These are phyloP conservation scores for Rhea americana DNA, from an alignment of 2,113 vertebrate species.

Conservation along the genomic window DNA sequence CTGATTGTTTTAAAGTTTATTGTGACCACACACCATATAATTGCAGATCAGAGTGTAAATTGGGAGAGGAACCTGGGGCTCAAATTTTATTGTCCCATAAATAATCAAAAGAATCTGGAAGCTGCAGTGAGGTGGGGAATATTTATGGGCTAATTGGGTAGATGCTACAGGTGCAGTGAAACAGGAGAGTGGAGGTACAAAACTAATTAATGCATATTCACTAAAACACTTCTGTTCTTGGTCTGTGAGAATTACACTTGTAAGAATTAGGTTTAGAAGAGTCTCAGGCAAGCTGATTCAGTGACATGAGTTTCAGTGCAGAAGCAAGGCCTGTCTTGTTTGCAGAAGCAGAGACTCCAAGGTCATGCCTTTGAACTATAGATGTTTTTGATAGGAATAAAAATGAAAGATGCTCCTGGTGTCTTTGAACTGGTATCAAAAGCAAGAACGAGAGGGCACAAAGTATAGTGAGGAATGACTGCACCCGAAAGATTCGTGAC, in stretches of 20 bases:
- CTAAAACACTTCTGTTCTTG: constrained; percentile 16
- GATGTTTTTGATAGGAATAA: constrained; percentile 27
- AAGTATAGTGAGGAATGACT: constrained; percentile 27
- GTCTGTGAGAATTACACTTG: constrained; percentile 42
- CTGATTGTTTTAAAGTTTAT: not conserved
- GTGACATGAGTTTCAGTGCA: constrained; percentile 3
- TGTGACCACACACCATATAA: not conserved
- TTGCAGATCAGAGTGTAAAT: not conserved
- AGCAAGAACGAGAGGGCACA: constrained; percentile 12
- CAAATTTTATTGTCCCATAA: constrained; percentile 1
- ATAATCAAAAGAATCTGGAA: not conserved
- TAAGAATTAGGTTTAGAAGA: constrained; percentile 19
- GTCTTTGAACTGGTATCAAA: constrained; percentile 51
- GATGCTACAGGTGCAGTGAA: not conserved
- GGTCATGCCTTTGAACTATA: constrained; percentile 45
- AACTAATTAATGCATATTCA: constrained; percentile 44
- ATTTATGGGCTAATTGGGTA: not conserved
- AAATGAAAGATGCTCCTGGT: constrained; percentile 30
- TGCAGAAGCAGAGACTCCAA: constrained; percentile 26
- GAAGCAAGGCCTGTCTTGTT: not conserved
- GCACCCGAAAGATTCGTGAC: not conserved
- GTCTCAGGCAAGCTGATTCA: not conserved
- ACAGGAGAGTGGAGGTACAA: not conserved
- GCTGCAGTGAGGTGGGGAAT: not conserved
- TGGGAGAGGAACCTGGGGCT: not conserved